Conservation (phyloP, 2,113 vertebrate species). For the Bambusicola thoracicus region DNA sequence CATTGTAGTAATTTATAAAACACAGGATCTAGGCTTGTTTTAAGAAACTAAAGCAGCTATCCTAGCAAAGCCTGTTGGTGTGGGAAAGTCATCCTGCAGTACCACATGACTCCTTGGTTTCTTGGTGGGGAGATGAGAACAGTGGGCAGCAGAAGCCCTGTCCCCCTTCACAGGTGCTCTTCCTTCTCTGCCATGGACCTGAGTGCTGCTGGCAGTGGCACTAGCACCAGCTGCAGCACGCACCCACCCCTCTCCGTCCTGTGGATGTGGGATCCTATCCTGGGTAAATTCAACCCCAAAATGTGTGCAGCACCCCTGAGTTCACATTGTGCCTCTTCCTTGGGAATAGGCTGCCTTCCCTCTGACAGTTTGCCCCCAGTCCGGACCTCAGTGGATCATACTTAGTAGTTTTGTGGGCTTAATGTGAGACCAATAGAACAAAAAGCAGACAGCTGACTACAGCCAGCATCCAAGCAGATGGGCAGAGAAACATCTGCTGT, state of each 20-base stretch:
- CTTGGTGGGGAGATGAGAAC: background rate
- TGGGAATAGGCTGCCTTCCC: background rate
- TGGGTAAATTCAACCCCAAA: background rate
- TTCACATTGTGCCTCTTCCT: background rate
- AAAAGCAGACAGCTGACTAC: conserved; percentile 8
- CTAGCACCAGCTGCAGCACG: background rate
- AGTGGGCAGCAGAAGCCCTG: background rate
- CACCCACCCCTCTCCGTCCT: background rate
- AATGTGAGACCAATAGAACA: background rate
- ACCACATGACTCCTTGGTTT: background rate
- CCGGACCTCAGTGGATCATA: background rate
- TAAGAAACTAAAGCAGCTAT: background rate
- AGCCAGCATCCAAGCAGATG: background rate
- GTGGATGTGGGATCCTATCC: background rate
- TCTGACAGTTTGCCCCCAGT: background rate
- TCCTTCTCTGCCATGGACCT: background rate
- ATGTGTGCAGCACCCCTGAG: background rate
- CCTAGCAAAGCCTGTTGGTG: background rate
- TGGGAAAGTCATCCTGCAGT: background rate
- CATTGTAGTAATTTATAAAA: conserved; percentile 31
- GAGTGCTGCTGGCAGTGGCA: background rate
- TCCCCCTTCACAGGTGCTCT: background rate
- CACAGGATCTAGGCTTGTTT: background rate
- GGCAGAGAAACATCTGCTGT: conserved; percentile 35
- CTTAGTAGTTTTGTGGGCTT: background rate